These are phyloP conservation scores for Alentia gelatinosa DNA, from an alignment of 2,888 invertebrate genomes.

Conservation along the genomic window DNA sequence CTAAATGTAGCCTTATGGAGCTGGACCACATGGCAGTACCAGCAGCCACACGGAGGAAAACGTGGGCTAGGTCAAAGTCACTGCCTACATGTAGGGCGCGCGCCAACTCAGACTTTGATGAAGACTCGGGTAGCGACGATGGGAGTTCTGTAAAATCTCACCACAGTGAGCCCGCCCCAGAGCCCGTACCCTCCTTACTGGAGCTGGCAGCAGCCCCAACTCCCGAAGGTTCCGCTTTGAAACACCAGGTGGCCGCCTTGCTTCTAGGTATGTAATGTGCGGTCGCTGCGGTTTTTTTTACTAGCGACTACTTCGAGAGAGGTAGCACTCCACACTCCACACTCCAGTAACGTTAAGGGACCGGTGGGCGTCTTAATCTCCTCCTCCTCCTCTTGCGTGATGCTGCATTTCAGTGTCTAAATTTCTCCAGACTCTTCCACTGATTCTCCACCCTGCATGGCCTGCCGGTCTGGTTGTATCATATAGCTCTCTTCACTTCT, in stretches of 20 bases:
- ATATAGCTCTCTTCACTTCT: neutral
- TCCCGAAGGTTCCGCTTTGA: neutral
- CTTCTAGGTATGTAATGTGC: slow-evolving; percentile 23
- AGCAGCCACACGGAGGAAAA: neutral
- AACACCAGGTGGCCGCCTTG: slow-evolving; percentile 37
- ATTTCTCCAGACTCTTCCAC: neutral
- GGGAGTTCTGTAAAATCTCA: neutral
- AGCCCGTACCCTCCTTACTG: neutral
- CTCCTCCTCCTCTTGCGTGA: neutral
- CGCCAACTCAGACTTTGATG: neutral
- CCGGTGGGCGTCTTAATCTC: neutral
- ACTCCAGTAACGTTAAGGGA: neutral
- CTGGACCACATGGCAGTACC: neutral
- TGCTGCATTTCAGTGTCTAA: neutral
- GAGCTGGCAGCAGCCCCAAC: neutral
- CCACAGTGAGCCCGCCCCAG: slow-evolving; percentile 12
- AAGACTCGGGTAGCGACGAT: neutral
- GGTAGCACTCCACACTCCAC: neutral
- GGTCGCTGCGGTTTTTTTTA: neutral
- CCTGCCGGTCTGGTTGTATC: neutral
- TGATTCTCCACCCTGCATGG: neutral
- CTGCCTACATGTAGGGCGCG: neutral
- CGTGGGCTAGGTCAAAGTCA: neutral
- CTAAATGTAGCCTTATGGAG: neutral
- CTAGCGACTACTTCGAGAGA: neutral